Base-by-base conservation (phyloP, 2,797 vertebrate species). In the Alcedo atthis region DNA sequence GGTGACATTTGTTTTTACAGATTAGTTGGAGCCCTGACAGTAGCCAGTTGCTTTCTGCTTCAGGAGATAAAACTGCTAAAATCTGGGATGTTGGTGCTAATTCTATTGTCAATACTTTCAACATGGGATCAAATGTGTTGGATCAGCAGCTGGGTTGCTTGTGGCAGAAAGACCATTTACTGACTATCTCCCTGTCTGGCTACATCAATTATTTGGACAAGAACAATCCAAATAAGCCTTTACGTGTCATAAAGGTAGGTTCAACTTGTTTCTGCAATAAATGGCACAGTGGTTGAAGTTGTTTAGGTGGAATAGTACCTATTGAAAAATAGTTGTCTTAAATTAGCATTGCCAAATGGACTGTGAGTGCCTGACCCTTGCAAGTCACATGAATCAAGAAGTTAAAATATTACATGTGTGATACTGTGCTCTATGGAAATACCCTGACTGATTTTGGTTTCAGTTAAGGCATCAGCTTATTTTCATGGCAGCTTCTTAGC, bases 141-240 rank as follows among this genome's bases (percentile, higher is more conserved):
- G 99, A 99, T 97, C 99, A 99, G 97, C 99, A 99, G 98, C 97
- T 99, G 97, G 99, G 99, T 95, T 99, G 99, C 96, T 96, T 99
- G 89, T 99, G 99, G 99, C 99, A 99, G 97, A 98, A 98, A 37
- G 96, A 98, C 93, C 98, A 99, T 95, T 98, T 99, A 88, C 97
- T 99, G 92, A 98, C 98, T 82, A 17, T 99, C 88, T 99, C 99
- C 33, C 96, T 99, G 91, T 99, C 99, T 4, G 99, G 99, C 64
- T 98, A 98, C 96, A 99, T 99, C 97, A 99, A 99, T 97, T 99
- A 99, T 95, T 97, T 99, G 98, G 99, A 99, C 97, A 98, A 97
- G 96, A 99, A 98, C 97, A 99, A 98, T 96, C 99, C 99, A 26
- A 92, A 98, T 96, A 98, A 98, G 10, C 99, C 99, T 42, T 97